Evolutionary conservation across 1,140 invertebrate species (phyloP).

Genomic region (Sinella curviseta): DNA sequence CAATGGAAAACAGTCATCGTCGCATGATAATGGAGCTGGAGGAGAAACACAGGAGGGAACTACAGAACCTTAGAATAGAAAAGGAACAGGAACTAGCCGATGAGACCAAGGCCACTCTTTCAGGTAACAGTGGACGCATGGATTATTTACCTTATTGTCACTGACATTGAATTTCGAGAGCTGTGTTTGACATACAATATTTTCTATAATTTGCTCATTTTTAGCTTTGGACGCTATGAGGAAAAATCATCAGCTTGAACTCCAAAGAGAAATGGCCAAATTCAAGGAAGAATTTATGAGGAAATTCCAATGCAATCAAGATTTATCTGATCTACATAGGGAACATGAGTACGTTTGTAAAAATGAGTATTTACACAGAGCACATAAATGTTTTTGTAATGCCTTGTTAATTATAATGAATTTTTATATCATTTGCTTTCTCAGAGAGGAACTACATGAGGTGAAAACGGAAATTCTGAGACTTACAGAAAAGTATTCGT

Average conservation of each 20-base stretch:
- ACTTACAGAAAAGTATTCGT: slow-evolving; percentile 84
- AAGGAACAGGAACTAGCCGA: slow-evolving; percentile 86
- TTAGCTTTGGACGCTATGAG: slow-evolving; percentile 86
- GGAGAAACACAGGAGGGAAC: slow-evolving; percentile 76
- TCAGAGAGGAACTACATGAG: slow-evolving; percentile 77
- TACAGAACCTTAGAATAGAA: slow-evolving; percentile 66
- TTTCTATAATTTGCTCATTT: slow-evolving; percentile 36
- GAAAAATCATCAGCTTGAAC: slow-evolving; percentile 87
- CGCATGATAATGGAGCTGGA: slow-evolving; percentile 79
- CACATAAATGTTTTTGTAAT: background rate
- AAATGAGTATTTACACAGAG: background rate
- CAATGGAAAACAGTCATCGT: slow-evolving; percentile 86
- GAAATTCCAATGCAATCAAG: slow-evolving; percentile 67
- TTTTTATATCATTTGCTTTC: slow-evolving; percentile 49
- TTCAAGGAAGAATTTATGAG: slow-evolving; percentile 79
- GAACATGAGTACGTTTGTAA: slow-evolving; percentile 61
- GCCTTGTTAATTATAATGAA: background rate
- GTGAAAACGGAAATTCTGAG: slow-evolving; percentile 82
- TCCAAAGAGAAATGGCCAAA: slow-evolving; percentile 80
- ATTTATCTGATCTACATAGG: slow-evolving; percentile 60
- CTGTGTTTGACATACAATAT: background rate
- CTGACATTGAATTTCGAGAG: background rate
- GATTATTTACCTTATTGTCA: no score
- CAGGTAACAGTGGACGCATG: no score
- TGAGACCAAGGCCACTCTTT: slow-evolving; percentile 72